Base-by-base conservation (phyloP, 2,797 vertebrate genomes). In the Manis pentadactyla region DNA sequence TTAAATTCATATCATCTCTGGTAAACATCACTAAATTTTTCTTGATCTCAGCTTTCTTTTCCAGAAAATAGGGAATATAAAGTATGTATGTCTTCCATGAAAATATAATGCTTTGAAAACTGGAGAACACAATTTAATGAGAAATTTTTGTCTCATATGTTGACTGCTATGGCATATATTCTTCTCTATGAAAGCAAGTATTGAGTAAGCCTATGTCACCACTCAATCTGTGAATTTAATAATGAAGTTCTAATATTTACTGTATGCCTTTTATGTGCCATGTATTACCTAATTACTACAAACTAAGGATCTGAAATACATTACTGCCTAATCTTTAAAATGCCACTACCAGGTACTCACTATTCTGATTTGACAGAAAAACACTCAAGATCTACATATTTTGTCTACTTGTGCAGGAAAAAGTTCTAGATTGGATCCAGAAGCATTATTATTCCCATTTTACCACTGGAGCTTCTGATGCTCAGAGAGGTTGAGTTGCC, bases 101-200 rank as follows among this genome's bases (percentile, higher is more conserved):
- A 6, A 10, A 39, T 55, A 31, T 68, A 79, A 55, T 93, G 8
- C 37, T 97, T 96, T 85, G 59, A 78, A 92, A 92, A 83, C 61
- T 7, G 5, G 66, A 27, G 7, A 94, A 63, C 64, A 49, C 2
- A 49, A 87, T 66, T 95, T 53, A 94, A 82, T 17, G n/a, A 66
- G 73, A 66, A 57, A 68, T 46, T 66, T 42, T 46, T 92, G 55
- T 55, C 6, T 92, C 12, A 0, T 18, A 49, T 83, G 8, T 77
- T 90, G 8, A 87, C 39, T 92, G 11, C 10, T 78, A 53, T 74
- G 49, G 27, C 29, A 51, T 46, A 29, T 75, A 21, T 74, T 94
- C 93, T 88, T 77, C 42, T 74, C 23, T 83, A 27, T 73, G 68
- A 93, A 93, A 90, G 42, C 21, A 86, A 83, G 42, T 82, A 53